Base-by-base conservation (phyloP, 1,140 invertebrate species). In the Drosophila santomea region DNA sequence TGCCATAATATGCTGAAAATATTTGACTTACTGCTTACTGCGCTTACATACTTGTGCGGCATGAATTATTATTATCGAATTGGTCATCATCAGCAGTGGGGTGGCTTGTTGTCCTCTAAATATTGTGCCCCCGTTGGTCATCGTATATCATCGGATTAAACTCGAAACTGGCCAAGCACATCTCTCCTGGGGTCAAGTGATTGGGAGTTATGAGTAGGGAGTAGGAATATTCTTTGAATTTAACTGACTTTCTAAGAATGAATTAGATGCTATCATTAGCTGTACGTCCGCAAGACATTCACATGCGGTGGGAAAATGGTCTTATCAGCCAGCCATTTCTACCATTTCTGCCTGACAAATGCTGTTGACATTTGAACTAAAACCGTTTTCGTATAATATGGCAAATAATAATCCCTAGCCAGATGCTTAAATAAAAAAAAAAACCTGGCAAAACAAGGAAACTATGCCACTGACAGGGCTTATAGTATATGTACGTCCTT, bases 301-400 rank as follows among this genome's bases (percentile, higher is more conserved):
- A 15, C 28, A 7, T 17, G 5, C 50, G 5, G 15, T 11, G 2
- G 32, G 15, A 17, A 36, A 52, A 52, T 10, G 3, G 25, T 3
- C 10, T 25, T 14, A 25, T 20, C 20, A 28, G 5, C 59, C 39
- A 20, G 8, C 38, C 38, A 45, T 48, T 45, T 36, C 20, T 15
- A 28, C 48, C 11, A 5, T 15, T 15, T 43, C 36, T 39, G 38
- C 50, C 78, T 75, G 66, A 75, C 75, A 80, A 84, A 84, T 85
- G 83, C 79, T 86, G 83, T 86, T 86, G 83, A 86, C 83, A 86
- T 86, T 86, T 86, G 83, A 86, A 86, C 83, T 86, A 88, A 86
- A 83, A 75, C 83, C 84, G 83, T 88, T 86, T 85, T 89, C 83
- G 74, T 86, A 79, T 83, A 86, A 83, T 86, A 86, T 86, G 79